Percentiles rank a stretch among this genome's conserved stretches.
These are phyloP conservation scores for Semotilus atromaculatus DNA, from an alignment of 2,797 vertebrate species.

Conservation along the genomic window DNA sequence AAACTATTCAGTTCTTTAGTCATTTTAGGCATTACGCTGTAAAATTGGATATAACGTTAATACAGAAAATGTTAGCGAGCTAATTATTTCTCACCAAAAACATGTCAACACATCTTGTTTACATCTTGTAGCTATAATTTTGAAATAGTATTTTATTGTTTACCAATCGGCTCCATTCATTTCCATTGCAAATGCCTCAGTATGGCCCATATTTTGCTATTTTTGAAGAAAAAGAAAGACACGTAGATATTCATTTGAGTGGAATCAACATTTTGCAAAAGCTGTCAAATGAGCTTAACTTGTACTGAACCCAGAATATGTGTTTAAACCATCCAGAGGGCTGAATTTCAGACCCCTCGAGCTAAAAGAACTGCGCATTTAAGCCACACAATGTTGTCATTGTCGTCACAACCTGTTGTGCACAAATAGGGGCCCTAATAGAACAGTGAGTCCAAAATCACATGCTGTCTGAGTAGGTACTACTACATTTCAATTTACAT, in stretches of 20 bases:
- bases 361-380: not conserved
- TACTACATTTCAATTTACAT: not conserved
- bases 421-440: not conserved
- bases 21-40: not conserved
- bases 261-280: not conserved
- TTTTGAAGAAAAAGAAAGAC: not conserved
- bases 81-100: not conserved
- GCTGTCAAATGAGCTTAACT: not conserved
- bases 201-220: not conserved
- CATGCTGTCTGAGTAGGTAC: not conserved
- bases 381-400: not conserved
- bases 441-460: not conserved
- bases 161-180: not conserved
- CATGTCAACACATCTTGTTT: not conserved
- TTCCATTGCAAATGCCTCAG: not conserved
- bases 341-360: too few species aligned
- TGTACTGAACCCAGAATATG: not conserved
- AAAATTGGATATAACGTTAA: not conserved
- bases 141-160: not conserved
- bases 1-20: not conserved
- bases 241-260: not conserved
- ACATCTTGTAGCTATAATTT: too few species aligned
- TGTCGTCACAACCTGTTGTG: not conserved
- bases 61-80: not conserved
- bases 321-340: not conserved